Evolutionary conservation across 2,797 vertebrate genomes (phyloP).

Genomic region (Hylomyscus alleni): DNA sequence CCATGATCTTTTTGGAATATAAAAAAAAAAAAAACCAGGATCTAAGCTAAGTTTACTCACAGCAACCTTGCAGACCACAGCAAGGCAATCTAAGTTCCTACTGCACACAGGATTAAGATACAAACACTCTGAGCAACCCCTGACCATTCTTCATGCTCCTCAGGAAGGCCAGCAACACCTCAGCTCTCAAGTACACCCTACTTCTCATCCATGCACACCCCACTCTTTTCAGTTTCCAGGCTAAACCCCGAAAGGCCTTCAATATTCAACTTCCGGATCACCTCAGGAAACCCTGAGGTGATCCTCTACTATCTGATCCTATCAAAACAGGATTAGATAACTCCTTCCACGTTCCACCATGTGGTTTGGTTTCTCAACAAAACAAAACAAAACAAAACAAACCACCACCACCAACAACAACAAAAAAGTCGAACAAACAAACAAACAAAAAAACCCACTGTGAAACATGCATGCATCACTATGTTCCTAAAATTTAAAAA

Average conservation of each 20-base stretch:
- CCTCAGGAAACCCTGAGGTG: slow-evolving; percentile 43
- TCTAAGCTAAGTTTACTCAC: not conserved
- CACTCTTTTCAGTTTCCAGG: slow-evolving; percentile 7
- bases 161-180: not conserved
- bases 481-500: not conserved
- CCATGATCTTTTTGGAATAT: not conserved
- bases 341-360: not conserved
- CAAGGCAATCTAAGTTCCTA: not conserved
- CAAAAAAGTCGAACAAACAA: too few species aligned
- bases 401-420: too few species aligned
- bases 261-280: slow-evolving; percentile 16
- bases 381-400: not conserved
- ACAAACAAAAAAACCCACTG: not conserved
- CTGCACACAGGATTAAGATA: not conserved
- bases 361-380: not conserved
- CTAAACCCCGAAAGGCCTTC: slow-evolving; percentile 45
- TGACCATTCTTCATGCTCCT: not conserved
- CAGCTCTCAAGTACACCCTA: not conserved
- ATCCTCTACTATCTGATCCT: not conserved
- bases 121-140: not conserved
- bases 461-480: not conserved
- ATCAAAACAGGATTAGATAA: not conserved
- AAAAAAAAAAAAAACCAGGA: not conserved
- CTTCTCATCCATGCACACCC: not conserved
- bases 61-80: not conserved